Evolutionary conservation across 2,888 invertebrate genomes (phyloP), one percentile per base, ranked within the genome.

Genomic region (Buathra laborator): DNA sequence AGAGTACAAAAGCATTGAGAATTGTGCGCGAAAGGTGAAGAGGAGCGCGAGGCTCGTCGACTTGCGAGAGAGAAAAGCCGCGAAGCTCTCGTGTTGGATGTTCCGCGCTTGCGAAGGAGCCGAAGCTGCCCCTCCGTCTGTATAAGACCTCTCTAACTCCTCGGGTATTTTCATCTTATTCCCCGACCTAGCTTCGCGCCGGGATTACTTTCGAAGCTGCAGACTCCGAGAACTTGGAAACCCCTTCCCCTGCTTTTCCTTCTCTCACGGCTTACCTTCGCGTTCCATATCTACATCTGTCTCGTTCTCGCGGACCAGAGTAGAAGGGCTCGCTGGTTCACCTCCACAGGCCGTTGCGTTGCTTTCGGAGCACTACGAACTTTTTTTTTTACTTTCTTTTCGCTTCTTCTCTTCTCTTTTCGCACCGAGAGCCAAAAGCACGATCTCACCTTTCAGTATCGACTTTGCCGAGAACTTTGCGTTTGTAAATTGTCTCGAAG

Each of bases 141-240:
- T 72, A 87, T 91, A 93, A 93, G 93, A 93, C 93, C 92, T 92
- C 90, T 91, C 93, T 92, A 93, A 93, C 93, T 93, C 93, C 88
- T 78, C 91, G 93, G 93, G 93, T 93, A 93, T 93, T 93, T 93
- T 93, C 93, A 93, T 93, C 93, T 92, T 93, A 93, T 93, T 93
- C 91, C 88, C 89, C 89, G 90, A 91, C 89, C 91, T 90, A 88
- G 79, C 83, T 56, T 79, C 86, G 88, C 89, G 86, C 90, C 90
- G 91, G 93, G 93, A 93, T 93, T 93, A 93, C 92, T 93, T 88
- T 86, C 86, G 89, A 90, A 91, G 91, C 91, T 85, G 75, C 81
- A 85, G 82, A 82, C 91, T 91, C 90, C 86, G 90, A 89, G 91
- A 93, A 93, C 82, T 80, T 93, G 92, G 91, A 80, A 85, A 66